Evolutionary conservation across 2,888 invertebrate genomes (phyloP).

Genomic region (Brachypalpus laphriformis): DNA sequence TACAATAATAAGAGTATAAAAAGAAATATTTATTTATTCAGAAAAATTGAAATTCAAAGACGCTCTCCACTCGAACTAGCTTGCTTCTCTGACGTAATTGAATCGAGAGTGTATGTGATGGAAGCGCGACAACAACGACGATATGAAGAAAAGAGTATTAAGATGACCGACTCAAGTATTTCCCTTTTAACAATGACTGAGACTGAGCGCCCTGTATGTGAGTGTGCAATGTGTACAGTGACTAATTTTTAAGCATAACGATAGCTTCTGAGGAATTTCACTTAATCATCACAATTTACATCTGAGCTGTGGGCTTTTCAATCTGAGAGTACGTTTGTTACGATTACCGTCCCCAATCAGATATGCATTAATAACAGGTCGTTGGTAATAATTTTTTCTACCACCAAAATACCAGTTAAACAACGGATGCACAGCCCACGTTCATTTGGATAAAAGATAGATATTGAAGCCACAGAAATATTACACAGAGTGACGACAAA

Average conservation of each 20-base stretch:
- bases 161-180: slow-evolving; percentile 56
- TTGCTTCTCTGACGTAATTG: slow-evolving; percentile 64
- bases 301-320: slow-evolving; percentile 1
- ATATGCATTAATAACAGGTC: slow-evolving; percentile 43
- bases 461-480: slow-evolving; percentile 45
- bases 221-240: slow-evolving; percentile 36
- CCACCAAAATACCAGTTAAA: slow-evolving; percentile 50
- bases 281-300: slow-evolving; percentile 65
- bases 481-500: slow-evolving; percentile 31
- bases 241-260: slow-evolving; percentile 58
- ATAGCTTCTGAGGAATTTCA: slow-evolving; percentile 59
- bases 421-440: slow-evolving; percentile 71
- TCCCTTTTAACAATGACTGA: slow-evolving; percentile 44
- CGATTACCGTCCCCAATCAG: background rate
- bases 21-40: slow-evolving; percentile 26
- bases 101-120: slow-evolving; percentile 10
- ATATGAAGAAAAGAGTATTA: slow-evolving; percentile 36
- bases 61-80: slow-evolving; percentile 38
- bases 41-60: slow-evolving; percentile 59
- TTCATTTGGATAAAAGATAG: background rate
- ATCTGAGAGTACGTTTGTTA: slow-evolving; percentile 1
- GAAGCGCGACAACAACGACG: slow-evolving; percentile 5
- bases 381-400: slow-evolving; percentile 4
- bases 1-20: slow-evolving; percentile 46
- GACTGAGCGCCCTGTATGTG: slow-evolving; percentile 21